Evolutionary conservation across 1,140 invertebrate genomes (phyloP).

Genomic region (Drosophila yakuba): DNA sequence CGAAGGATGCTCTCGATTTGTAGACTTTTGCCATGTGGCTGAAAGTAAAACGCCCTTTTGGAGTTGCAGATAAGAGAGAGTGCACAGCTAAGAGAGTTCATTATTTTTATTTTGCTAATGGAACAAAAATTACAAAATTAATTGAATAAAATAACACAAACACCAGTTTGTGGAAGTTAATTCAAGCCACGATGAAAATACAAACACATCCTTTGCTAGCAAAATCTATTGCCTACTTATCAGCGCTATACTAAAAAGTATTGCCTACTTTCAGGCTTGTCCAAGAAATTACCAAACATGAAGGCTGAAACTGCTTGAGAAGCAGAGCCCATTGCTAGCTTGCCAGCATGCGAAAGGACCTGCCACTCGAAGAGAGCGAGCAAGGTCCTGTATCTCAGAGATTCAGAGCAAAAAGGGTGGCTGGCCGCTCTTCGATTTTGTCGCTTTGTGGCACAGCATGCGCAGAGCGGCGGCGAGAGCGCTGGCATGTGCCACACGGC

Average conservation of each 20-base stretch:
- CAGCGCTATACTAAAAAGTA: background rate
- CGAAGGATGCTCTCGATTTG: slow-evolving; percentile 32
- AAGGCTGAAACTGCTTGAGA: background rate
- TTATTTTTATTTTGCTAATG: slow-evolving; percentile 4
- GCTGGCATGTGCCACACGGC: slow-evolving; percentile 28
- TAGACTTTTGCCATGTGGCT: slow-evolving; percentile 57
- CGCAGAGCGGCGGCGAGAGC: slow-evolving; percentile 52
- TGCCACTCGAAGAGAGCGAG: slow-evolving; percentile 15
- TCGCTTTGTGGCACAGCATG: slow-evolving; percentile 73
- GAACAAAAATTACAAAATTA: background rate
- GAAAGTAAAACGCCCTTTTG: slow-evolving; percentile 79
- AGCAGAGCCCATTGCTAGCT: slow-evolving; percentile 14
- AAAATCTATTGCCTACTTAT: background rate
- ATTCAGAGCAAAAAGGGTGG: slow-evolving; percentile 22
- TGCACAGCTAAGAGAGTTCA: slow-evolving; percentile 7
- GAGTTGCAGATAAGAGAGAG: slow-evolving; percentile 59
- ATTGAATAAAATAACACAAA: background rate
- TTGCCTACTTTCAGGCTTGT: background rate
- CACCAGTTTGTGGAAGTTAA: background rate
- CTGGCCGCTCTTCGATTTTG: slow-evolving; percentile 32
- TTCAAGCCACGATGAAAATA: background rate
- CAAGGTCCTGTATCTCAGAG: slow-evolving; percentile 30
- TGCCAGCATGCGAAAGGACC: background rate
- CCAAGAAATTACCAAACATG: slow-evolving; percentile 2
- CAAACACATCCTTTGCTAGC: fast-evolving